Percentiles rank a stretch among this genome's conserved stretches.
These are phyloP conservation scores for Platynereis dumerilii DNA, from an alignment of 2,888 invertebrate species.

Conservation along the genomic window DNA sequence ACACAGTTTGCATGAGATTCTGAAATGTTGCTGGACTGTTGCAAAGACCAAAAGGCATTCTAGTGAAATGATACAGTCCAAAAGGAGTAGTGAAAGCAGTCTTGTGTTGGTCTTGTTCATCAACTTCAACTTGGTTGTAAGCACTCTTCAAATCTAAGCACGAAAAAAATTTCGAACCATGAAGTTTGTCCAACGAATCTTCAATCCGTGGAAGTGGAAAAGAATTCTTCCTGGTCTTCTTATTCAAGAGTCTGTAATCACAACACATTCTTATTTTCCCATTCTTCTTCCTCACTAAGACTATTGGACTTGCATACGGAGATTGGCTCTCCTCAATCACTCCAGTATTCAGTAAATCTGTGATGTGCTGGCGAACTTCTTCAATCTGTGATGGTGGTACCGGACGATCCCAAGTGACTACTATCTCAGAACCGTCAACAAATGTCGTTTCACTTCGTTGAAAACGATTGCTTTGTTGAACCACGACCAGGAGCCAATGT, in stretches of 20 bases:
- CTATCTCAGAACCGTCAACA: too few species aligned
- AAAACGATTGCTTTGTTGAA: too few species aligned
- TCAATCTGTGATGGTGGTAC: too few species aligned
- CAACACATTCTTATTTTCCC: too few species aligned
- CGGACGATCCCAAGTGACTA: too few species aligned
- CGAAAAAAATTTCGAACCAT: slow-evolving; percentile 23
- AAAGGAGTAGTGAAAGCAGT: slow-evolving; percentile 24
- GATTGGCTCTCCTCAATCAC: too few species aligned
- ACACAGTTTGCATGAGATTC: not conserved
- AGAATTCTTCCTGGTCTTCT: slow-evolving; percentile 30
- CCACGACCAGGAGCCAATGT: too few species aligned
- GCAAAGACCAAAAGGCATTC: slow-evolving; percentile 22
- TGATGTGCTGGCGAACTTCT: too few species aligned
- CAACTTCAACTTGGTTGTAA: slow-evolving; percentile 19
- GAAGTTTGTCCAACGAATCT: slow-evolving; percentile 31
- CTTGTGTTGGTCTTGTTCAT: slow-evolving; percentile 18
- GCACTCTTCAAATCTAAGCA: slow-evolving; percentile 28
- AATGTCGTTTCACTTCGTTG: too few species aligned
- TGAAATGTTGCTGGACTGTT: slow-evolving; percentile 9
- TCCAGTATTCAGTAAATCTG: too few species aligned
- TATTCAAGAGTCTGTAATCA: slow-evolving; percentile 36
- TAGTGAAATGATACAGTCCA: slow-evolving; percentile 21
- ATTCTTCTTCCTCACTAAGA: too few species aligned
- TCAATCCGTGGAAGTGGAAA: slow-evolving; percentile 35
- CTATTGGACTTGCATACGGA: too few species aligned